phyloP scores from a whole-genome alignment of 1,140 invertebrate genomes.

The Drosophila takahashii region DNA sequence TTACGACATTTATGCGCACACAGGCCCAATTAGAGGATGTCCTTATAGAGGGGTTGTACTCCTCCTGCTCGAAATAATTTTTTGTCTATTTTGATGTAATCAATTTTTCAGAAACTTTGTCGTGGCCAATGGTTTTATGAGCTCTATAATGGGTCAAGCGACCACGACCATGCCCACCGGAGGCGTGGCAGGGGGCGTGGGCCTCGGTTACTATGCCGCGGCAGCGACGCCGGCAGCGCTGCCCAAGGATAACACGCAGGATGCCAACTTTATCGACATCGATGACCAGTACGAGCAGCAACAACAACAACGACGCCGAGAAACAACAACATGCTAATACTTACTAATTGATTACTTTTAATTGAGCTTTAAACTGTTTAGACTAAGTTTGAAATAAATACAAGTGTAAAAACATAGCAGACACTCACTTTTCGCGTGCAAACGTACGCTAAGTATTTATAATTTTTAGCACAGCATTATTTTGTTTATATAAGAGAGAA shows the following conservation, averaged over 20 bases:
- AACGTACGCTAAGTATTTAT: constrained; percentile 1
- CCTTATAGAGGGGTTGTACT: constrained; percentile 1
- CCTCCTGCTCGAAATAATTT: constrained; percentile 11
- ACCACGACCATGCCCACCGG: constrained; percentile 32
- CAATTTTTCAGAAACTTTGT: constrained; percentile 84
- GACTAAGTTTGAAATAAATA: constrained; percentile 36
- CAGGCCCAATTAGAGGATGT: constrained; percentile 68
- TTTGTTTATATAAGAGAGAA: constrained; percentile 43
- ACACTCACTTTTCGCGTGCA: not conserved
- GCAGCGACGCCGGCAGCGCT: constrained; percentile 28
- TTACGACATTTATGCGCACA: constrained; percentile 79
- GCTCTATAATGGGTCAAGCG: constrained; percentile 77
- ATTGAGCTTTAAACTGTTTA: constrained; percentile 65
- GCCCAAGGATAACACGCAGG: constrained; percentile 51
- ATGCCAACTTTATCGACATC: constrained; percentile 54
- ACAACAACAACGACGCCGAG: constrained; percentile 31
- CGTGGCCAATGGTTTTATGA: constrained; percentile 85
- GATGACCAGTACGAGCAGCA: constrained; percentile 31
- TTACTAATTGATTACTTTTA: constrained; percentile 37
- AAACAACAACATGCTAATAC: constrained; percentile 64
- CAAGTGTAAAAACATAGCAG: not conserved
- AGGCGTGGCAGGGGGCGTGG: constrained; percentile 30
- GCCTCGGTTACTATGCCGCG: constrained; percentile 56
- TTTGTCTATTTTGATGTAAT: constrained; percentile 64
- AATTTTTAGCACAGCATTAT: constrained; percentile 1